These are phyloP conservation scores for Caloenas nicobarica DNA, from an alignment of 2,113 vertebrate species.

Conservation along the genomic window DNA sequence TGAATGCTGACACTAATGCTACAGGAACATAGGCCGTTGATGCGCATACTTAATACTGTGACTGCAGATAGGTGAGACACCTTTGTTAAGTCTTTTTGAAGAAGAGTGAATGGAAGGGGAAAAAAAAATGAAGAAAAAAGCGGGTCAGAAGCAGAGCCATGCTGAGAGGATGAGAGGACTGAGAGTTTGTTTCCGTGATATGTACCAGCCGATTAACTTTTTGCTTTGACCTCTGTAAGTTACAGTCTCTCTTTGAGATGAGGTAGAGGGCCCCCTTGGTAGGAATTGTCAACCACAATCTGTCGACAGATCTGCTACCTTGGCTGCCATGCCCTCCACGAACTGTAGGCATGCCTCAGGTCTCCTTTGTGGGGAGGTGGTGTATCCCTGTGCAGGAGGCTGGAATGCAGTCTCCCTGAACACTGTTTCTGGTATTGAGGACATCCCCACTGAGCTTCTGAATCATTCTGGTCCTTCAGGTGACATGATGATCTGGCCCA, in stretches of 20 bases:
- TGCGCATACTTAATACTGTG: background rate
- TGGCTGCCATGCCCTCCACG: accelerated
- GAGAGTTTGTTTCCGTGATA: background rate
- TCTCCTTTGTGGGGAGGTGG: background rate
- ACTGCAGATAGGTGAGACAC: background rate
- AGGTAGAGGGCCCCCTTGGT: background rate
- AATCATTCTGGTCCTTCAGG: background rate
- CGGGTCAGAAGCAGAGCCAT: background rate
- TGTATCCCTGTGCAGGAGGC: background rate
- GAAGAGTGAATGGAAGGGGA: background rate
- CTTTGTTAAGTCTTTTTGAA: slow-evolving; percentile 26
- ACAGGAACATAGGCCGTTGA: background rate
- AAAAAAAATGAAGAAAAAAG: background rate
- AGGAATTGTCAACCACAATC: background rate
- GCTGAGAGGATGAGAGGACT: background rate
- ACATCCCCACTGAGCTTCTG: background rate
- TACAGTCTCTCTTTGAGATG: background rate
- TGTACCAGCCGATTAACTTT: background rate
- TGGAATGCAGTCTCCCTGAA: background rate
- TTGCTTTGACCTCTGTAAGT: background rate
- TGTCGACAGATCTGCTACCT: background rate
- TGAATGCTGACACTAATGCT: background rate
- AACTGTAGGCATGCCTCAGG: background rate
- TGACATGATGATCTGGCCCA: background rate
- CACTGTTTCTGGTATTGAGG: background rate